Percentiles rank a stretch among this genome's conserved stretches.
phyloP scores from a whole-genome alignment of 2,797 vertebrate species.

The Syndactyla subalaris region DNA sequence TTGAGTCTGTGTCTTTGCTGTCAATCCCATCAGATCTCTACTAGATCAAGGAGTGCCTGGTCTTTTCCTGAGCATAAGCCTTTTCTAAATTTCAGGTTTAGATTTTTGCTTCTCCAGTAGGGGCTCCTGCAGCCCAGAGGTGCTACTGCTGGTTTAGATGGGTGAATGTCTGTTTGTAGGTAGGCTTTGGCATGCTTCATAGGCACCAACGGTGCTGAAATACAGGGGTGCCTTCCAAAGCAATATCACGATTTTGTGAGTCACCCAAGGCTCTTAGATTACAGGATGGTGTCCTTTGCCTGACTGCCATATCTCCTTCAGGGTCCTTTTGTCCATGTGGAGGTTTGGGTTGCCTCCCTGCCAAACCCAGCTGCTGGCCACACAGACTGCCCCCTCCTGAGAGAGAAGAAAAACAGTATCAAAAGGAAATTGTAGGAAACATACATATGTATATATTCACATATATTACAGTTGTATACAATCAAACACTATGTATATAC shows the following conservation, averaged over 20 bases:
- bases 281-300: not conserved
- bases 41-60: not conserved
- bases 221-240: not conserved
- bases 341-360: too few relatives aligned
- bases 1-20: not conserved
- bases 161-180: not conserved
- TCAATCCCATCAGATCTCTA: not conserved
- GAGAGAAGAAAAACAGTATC: too few relatives aligned
- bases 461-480: too few relatives aligned
- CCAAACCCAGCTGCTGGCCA: too few relatives aligned
- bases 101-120: not conserved
- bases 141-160: not conserved
- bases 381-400: too few relatives aligned
- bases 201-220: not conserved
- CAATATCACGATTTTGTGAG: not conserved
- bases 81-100: not conserved
- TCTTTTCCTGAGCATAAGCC: not conserved
- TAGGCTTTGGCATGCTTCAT: not conserved
- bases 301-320: accelerated
- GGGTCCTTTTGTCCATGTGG: not conserved
- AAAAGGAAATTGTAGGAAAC: too few relatives aligned
- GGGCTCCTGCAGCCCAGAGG: not conserved
- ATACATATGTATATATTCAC: too few relatives aligned
- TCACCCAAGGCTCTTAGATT: not conserved
- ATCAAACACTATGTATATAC: too few relatives aligned